Conservation (phyloP, 2,888 invertebrate genomes). For the Melanophora roralis region DNA sequence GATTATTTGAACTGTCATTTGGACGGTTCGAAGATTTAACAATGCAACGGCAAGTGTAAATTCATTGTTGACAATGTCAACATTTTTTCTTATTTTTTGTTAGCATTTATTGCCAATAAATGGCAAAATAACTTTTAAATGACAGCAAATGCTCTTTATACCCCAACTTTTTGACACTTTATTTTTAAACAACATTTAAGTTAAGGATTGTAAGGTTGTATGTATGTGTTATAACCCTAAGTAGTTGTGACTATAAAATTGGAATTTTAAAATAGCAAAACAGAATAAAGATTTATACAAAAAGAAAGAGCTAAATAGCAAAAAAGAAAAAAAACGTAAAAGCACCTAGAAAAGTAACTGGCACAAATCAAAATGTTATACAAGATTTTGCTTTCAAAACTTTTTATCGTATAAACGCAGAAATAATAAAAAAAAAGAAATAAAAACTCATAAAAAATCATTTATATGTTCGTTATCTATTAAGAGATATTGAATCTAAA, state of each 20-base stretch:
- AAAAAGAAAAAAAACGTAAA: not conserved
- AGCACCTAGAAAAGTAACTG: constrained; percentile 35
- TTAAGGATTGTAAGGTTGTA: not conserved
- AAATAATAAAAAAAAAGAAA: constrained; percentile 47
- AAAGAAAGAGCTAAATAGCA: not conserved
- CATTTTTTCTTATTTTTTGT: constrained; percentile 58
- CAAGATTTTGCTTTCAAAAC: constrained; percentile 61
- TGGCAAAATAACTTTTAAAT: constrained; percentile 55
- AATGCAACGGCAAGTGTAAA: constrained; percentile 59
- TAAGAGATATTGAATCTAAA: constrained; percentile 33
- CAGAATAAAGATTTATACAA: not conserved
- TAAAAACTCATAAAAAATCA: constrained; percentile 55
- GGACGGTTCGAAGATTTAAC: not conserved
- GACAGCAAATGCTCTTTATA: constrained; percentile 31
- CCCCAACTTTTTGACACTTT: not conserved
- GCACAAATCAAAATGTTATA: constrained; percentile 62
- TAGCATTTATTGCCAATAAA: constrained; percentile 60
- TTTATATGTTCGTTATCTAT: constrained; percentile 38
- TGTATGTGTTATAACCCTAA: constrained; percentile 46
- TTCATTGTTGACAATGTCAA: constrained; percentile 63
- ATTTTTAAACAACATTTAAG: not conserved
- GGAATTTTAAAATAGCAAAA: constrained; percentile 38
- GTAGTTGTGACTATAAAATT: constrained; percentile 52
- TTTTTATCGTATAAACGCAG: constrained; percentile 39
- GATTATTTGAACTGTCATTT: constrained; percentile 1